Conservation (phyloP, 2,113 vertebrate genomes). For the Formicarius rufipectus region DNA sequence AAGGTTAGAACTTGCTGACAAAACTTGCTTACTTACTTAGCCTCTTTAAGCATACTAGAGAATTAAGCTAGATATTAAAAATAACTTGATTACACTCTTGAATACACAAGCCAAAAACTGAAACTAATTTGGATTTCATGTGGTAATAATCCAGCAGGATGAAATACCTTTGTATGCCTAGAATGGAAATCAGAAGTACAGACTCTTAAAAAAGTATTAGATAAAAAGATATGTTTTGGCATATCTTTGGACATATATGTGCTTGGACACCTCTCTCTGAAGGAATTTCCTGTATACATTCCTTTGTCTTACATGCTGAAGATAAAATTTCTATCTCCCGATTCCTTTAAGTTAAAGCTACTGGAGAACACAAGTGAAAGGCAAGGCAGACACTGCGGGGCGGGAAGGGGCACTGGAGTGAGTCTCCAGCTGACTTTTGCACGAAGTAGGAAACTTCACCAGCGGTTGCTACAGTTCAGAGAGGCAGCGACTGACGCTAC, state of each 20-base stretch:
- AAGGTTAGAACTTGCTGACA: background rate
- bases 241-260: background rate
- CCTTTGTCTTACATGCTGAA: background rate
- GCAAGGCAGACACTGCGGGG: background rate
- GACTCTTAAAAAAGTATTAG: background rate
- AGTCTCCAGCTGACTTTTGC: background rate
- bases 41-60: background rate
- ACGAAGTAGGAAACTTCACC: background rate
- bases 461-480: background rate
- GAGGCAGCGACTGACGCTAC: background rate
- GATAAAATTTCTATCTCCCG: background rate
- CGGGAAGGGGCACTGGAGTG: background rate
- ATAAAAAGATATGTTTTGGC: background rate
- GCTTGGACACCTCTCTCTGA: background rate
- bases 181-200: background rate
- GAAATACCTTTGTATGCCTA: background rate
- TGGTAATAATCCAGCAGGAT: background rate
- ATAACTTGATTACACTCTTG: background rate
- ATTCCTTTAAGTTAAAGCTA: background rate
- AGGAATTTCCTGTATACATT: background rate
- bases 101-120: background rate
- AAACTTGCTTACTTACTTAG: background rate
- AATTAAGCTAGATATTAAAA: constrained; percentile 3
- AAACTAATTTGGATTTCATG: background rate
- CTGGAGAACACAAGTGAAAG: background rate